These are phyloP conservation scores for Lonchura striata DNA, from an alignment of 2,113 vertebrate species.

Conservation along the genomic window DNA sequence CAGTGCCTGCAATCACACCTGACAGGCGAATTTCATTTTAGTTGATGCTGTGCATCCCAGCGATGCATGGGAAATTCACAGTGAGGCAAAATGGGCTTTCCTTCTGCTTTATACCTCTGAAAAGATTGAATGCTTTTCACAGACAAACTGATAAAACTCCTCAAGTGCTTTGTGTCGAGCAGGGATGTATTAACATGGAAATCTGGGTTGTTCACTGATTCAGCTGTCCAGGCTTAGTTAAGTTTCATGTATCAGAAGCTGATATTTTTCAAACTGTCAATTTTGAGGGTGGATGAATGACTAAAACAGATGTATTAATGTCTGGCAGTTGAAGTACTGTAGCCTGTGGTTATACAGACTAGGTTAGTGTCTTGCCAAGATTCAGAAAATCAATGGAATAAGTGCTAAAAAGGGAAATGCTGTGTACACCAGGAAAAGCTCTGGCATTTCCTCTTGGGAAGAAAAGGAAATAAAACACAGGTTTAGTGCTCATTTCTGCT, in stretches of 20 bases:
- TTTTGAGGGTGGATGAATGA: constrained; percentile 40
- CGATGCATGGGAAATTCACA: not conserved
- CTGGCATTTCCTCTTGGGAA: not conserved
- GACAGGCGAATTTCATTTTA: not conserved
- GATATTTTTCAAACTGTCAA: constrained; percentile 39
- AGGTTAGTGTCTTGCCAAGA: constrained; percentile 11
- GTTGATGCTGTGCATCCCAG: not conserved
- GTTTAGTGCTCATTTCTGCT: not conserved
- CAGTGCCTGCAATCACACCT: not conserved
- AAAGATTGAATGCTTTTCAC: not conserved
- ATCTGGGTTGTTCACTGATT: not conserved
- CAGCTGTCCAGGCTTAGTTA: constrained; percentile 34
- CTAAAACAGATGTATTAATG: constrained; percentile 47
- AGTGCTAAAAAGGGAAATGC: not conserved
- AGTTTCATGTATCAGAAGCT: constrained; percentile 7
- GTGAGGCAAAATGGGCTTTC: not conserved
- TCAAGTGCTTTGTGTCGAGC: not conserved
- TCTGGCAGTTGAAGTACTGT: not conserved
- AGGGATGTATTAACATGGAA: not conserved
- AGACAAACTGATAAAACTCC: constrained; percentile 1
- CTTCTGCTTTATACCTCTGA: not conserved
- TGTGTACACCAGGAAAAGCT: not conserved
- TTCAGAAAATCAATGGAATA: not conserved
- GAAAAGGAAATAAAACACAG: not conserved
- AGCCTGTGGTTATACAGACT: constrained; percentile 36